Evolutionary conservation across 2,113 vertebrate genomes (phyloP).

Genomic region (Nibea coibor): DNA sequence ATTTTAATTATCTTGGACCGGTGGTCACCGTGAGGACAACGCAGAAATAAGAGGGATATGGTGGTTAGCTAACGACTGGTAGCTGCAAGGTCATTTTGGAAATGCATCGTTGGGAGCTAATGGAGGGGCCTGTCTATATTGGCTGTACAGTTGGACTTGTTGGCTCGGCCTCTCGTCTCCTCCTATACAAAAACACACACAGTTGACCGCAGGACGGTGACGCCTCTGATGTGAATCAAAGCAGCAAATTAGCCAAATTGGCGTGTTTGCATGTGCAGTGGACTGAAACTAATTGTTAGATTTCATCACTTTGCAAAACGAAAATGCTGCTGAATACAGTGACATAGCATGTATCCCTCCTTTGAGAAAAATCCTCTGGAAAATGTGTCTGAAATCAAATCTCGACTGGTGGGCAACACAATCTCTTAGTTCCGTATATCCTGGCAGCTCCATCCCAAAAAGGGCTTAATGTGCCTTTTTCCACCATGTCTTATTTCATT

Average conservation of each 20-base stretch:
- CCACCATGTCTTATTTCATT: constrained; percentile 48
- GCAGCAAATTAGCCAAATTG: constrained; percentile 44
- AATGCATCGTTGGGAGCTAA: constrained; percentile 66
- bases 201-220: constrained; percentile 41
- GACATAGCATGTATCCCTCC: constrained; percentile 23
- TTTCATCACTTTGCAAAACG: constrained; percentile 37
- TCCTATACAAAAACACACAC: constrained; percentile 50
- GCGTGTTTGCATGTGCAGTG: constrained; percentile 41
- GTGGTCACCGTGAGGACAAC: neutral
- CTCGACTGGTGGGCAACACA: constrained; percentile 30
- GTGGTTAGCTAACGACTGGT: constrained; percentile 35
- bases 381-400: constrained; percentile 32
- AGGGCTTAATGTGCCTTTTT: constrained; percentile 25
- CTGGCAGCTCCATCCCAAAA: constrained; percentile 27
- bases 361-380: constrained; percentile 26
- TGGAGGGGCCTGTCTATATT: constrained; percentile 62
- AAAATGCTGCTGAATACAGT: constrained; percentile 8
- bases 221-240: constrained; percentile 53
- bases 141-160: constrained; percentile 42
- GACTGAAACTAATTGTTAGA: constrained; percentile 35
- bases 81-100: constrained; percentile 51
- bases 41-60: constrained; percentile 18
- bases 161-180: constrained; percentile 21
- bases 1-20: constrained; percentile 3
- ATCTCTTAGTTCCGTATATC: constrained; percentile 27